These are phyloP conservation scores for Camelus dromedarius DNA, from an alignment of 2,113 vertebrate genomes.

Conservation along the genomic window DNA sequence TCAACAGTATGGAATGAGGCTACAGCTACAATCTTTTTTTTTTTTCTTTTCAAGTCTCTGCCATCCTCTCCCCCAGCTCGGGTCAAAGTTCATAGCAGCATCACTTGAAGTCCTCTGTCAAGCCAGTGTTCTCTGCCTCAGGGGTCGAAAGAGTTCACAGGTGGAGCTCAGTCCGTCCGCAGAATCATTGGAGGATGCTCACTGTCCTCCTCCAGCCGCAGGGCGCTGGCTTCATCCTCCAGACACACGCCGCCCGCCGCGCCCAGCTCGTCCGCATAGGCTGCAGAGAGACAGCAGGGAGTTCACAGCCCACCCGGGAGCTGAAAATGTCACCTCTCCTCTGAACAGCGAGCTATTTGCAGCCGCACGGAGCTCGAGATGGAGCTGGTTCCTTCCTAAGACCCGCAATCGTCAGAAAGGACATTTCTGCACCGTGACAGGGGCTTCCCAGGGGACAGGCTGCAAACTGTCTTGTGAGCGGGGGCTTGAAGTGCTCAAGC, in stretches of 20 bases:
- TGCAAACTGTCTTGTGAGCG: accelerated
- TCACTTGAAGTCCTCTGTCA: conserved; percentile 86
- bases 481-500: too few relatives aligned
- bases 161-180: conserved; percentile 92
- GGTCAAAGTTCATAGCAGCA: conserved; percentile 94
- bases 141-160: conserved; percentile 76
- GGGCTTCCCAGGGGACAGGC: not conserved
- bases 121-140: conserved; percentile 86
- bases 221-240: conserved; percentile 93
- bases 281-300: conserved; percentile 83
- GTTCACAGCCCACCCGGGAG: accelerated
- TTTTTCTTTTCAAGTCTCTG: conserved; percentile 85
- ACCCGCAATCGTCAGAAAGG: not conserved
- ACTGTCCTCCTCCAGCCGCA: conserved; percentile 96
- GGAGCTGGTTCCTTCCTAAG: not conserved
- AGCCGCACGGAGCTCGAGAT: not conserved
- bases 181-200: conserved; percentile 99
- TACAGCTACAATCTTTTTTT: conserved; percentile 86
- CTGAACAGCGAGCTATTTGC: not conserved
- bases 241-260: conserved; percentile 94
- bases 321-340: not conserved
- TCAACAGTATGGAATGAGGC: conserved; percentile 86
- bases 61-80: conserved; percentile 87
- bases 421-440: accelerated
- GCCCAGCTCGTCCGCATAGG: conserved; percentile 96